phyloP scores from a whole-genome alignment of 53 echinoderm and acorn worm species.

The Patiria pectinifera region DNA sequence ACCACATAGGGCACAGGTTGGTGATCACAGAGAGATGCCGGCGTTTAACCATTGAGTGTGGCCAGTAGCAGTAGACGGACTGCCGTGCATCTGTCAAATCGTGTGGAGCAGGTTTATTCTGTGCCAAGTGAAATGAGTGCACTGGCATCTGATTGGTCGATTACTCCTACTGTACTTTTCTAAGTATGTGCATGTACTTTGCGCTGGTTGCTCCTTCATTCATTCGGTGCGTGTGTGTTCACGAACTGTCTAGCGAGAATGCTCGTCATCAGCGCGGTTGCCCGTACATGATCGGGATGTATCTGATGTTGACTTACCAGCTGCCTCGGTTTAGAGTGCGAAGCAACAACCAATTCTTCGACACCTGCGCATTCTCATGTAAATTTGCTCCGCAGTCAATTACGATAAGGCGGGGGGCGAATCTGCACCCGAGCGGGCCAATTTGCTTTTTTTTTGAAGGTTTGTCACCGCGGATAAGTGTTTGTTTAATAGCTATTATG shows the following conservation, averaged over 20 bases:
- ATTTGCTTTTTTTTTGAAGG: conserved; percentile 12
- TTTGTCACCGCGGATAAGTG: conserved; percentile 36
- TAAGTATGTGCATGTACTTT: neutral
- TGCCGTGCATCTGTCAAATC: conserved; percentile 31
- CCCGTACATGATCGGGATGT: neutral
- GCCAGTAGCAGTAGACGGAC: neutral
- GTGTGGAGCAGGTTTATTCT: conserved; percentile 8
- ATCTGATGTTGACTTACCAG: neutral
- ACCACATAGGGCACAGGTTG: neutral
- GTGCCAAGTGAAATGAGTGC: conserved; percentile 26
- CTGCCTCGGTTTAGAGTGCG: neutral
- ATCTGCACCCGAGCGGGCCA: conserved; percentile 31
- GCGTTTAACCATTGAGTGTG: neutral
- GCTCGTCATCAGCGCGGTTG: neutral
- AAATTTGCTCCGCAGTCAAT: conserved; percentile 50
- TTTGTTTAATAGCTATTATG: conserved; percentile 57
- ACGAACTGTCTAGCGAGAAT: neutral
- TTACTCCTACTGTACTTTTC: neutral
- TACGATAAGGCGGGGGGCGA: conserved; percentile 41
- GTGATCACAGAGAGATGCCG: neutral
- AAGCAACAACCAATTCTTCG: conserved; percentile 26
- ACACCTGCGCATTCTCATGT: conserved; percentile 55
- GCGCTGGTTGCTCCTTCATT: neutral
- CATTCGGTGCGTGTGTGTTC: neutral
- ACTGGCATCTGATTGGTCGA: conserved; percentile 38